These are phyloP conservation scores for Cercocebus atys DNA, from an alignment of 2,113 vertebrate genomes.

Conservation along the genomic window DNA sequence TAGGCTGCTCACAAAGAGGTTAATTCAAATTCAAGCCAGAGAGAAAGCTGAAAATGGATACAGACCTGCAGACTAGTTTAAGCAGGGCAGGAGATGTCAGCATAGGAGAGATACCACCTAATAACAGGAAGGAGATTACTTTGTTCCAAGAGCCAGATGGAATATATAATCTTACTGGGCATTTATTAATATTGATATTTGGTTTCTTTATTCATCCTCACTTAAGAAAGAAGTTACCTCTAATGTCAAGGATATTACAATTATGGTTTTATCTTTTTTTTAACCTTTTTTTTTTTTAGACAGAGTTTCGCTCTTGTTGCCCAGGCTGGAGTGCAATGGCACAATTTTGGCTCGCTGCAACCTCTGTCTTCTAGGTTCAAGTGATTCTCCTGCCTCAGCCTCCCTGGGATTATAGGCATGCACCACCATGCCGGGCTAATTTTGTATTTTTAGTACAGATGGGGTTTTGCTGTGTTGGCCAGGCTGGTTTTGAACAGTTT, in stretches of 20 bases:
- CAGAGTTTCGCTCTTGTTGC: no score
- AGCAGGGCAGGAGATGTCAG: not conserved
- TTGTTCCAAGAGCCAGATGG: not conserved
- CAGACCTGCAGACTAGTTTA: not conserved
- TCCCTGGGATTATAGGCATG: no score
- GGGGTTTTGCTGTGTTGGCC: no score
- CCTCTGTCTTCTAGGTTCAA: no score
- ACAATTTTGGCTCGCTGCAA: no score
- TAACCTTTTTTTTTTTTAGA: no score
- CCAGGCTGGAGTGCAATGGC: no score
- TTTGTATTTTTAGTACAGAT: no score
- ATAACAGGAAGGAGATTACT: not conserved
- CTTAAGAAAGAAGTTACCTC: not conserved
- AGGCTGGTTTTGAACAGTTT: not conserved
- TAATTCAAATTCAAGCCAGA: not conserved
- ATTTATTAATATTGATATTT: not conserved
- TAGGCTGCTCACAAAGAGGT: not conserved
- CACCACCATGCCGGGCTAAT: no score
- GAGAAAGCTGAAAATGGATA: not conserved
- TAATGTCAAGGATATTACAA: not conserved
- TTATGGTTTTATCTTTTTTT: not conserved
- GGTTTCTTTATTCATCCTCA: conserved; percentile 5
- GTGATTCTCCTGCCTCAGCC: no score
- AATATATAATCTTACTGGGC: not conserved
- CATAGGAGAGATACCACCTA: not conserved